A percentile compares a stretch with the other conserved stretches of the same genome.
Evolutionary conservation across 2,797 vertebrate genomes (phyloP).

Genomic region (Lepilemur ruficaudatus): DNA sequence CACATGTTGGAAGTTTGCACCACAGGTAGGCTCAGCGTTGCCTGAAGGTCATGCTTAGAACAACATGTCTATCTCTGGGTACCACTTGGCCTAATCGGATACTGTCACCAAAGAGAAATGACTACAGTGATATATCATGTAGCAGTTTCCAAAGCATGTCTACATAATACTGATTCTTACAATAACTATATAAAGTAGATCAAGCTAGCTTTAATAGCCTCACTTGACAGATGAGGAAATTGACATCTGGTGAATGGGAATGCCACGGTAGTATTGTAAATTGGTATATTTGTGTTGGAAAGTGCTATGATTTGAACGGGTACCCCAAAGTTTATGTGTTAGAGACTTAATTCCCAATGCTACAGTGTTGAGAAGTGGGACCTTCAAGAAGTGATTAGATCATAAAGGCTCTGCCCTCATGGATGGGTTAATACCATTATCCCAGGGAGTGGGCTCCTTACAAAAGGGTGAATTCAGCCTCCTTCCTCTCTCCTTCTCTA

Average conservation of each 20-base stretch:
- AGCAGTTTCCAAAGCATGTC: neutral
- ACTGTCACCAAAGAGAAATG: slow-evolving; percentile 6
- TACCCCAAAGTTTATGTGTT: neutral
- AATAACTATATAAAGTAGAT: neutral
- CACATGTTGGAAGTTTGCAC: neutral
- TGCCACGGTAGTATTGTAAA: neutral
- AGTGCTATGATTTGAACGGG: neutral
- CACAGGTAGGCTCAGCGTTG: neutral
- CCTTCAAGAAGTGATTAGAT: neutral
- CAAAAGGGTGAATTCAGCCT: neutral
- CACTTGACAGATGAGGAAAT: neutral
- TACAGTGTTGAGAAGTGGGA: neutral
- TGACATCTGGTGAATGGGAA: neutral
- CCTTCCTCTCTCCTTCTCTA: neutral
- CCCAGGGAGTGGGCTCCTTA: neutral
- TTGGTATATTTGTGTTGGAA: neutral
- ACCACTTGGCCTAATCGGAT: neutral
- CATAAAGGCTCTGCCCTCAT: neutral
- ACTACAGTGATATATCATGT: neutral
- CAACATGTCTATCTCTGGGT: neutral
- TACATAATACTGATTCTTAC: neutral
- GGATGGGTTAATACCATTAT: neutral
- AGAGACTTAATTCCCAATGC: neutral
- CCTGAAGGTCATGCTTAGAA: neutral
- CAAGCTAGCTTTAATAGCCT: neutral